phyloP scores from a whole-genome alignment of 64 coral and sea anemone genomes.

The Hydrozoanthus tunicans region DNA sequence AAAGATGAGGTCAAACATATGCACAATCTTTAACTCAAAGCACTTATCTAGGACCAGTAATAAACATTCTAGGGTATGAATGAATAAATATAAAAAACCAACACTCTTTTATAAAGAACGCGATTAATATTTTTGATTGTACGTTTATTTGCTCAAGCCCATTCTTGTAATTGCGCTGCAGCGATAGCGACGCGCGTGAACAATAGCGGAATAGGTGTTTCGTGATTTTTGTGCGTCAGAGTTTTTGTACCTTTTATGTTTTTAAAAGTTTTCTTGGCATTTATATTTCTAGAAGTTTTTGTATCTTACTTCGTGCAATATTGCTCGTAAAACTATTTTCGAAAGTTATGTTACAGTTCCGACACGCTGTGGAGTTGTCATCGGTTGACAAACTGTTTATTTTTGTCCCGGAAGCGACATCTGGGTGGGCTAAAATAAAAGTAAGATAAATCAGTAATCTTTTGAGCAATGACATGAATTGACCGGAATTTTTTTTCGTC shows the following conservation, averaged over 20 bases:
- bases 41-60: too few relatives aligned
- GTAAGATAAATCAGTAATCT: too few relatives aligned
- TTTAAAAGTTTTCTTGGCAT: not conserved
- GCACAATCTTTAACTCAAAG: too few relatives aligned
- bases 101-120: not conserved
- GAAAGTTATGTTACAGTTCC: not conserved
- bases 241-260: not conserved
- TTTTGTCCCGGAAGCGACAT: not conserved
- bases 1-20: too few relatives aligned
- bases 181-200: conserved; percentile 16
- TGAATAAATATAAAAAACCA: too few relatives aligned
- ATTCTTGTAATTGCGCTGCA: conserved; percentile 39
- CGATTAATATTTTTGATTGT: conserved; percentile 1
- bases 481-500: too few relatives aligned
- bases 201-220: not conserved
- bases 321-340: not conserved
- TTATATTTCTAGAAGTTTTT: not conserved
- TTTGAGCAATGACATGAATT: too few relatives aligned
- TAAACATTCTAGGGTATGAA: too few relatives aligned
- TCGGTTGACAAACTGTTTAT: not conserved
- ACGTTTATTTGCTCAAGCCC: conserved; percentile 21
- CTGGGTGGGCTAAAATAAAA: not conserved
- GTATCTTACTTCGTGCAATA: not conserved
- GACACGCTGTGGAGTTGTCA: not conserved
- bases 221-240: not conserved